Evolutionary conservation across 2,888 invertebrate species (phyloP).

Genomic region (Acheta domesticus): DNA sequence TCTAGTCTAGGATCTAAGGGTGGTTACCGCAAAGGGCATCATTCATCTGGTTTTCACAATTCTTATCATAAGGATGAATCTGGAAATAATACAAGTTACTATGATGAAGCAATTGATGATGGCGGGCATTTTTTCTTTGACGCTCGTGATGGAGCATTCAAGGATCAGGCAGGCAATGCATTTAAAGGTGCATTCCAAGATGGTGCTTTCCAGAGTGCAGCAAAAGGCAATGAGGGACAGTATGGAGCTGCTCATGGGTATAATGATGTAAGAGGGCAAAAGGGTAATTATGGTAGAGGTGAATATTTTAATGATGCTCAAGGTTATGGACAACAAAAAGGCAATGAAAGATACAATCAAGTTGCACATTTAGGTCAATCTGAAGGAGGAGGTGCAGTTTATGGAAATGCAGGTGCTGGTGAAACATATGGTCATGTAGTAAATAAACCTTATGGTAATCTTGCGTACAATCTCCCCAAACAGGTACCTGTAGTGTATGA

Average conservation of each 20-base stretch:
- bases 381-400: neutral
- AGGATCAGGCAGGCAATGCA: slow-evolving; percentile 26
- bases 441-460: neutral
- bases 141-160: slow-evolving; percentile 29
- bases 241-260: neutral
- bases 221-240: slow-evolving; percentile 23
- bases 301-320: neutral
- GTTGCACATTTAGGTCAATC: neutral
- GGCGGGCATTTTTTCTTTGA: slow-evolving; percentile 33
- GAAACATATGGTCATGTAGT: neutral
- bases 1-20: slow-evolving; percentile 32
- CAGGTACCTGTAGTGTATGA: neutral
- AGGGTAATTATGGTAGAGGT: slow-evolving; percentile 20
- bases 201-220: slow-evolving; percentile 26
- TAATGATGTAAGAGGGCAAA: slow-evolving; percentile 18
- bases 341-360: neutral
- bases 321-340: slow-evolving; percentile 18
- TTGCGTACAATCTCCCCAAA: neutral
- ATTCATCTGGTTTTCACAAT: slow-evolving; percentile 38
- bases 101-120: slow-evolving; percentile 37
- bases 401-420: neutral
- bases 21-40: slow-evolving; percentile 37
- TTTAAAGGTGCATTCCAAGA: slow-evolving; percentile 30
- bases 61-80: slow-evolving; percentile 39
- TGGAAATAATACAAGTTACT: slow-evolving; percentile 39